These are phyloP conservation scores for Hylia prasina DNA, from an alignment of 2,113 vertebrate species.

Conservation along the genomic window DNA sequence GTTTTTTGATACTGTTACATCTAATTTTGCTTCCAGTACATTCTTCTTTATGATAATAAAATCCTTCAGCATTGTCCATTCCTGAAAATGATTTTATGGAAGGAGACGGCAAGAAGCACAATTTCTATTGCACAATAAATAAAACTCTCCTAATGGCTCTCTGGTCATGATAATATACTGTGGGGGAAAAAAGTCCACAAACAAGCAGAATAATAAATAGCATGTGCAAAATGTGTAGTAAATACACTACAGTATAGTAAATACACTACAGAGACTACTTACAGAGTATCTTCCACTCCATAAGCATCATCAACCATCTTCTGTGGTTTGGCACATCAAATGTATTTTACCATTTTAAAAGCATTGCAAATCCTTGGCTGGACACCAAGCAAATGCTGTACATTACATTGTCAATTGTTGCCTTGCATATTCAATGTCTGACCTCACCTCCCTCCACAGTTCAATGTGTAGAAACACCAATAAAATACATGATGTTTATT, in stretches of 20 bases:
- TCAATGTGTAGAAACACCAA: background rate
- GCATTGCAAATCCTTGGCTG: constrained; percentile 14
- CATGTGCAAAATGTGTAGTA: constrained; percentile 16
- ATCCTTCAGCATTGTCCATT: background rate
- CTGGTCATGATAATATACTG: constrained; percentile 16
- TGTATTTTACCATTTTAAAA: constrained; percentile 32
- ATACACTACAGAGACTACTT: constrained; percentile 20
- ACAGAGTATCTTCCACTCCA: background rate
- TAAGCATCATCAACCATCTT: constrained; percentile 20
- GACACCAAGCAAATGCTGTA: constrained; percentile 23
- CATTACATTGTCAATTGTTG: constrained; percentile 11
- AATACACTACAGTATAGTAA: background rate
- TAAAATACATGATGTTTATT: background rate
- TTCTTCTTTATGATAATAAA: background rate
- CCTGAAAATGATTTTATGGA: constrained; percentile 1
- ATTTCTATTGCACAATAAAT: background rate
- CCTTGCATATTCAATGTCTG: background rate
- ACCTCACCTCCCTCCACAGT: constrained; percentile 27
- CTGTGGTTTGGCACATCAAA: constrained; percentile 52
- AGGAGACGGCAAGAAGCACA: background rate
- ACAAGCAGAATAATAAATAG: constrained; percentile 33
- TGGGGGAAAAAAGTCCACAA: background rate
- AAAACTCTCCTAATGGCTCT: background rate
- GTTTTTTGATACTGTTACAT: background rate
- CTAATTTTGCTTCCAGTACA: background rate